Evolutionary conservation across 2,797 vertebrate genomes (phyloP).

Genomic region (Cyprinella venusta): DNA sequence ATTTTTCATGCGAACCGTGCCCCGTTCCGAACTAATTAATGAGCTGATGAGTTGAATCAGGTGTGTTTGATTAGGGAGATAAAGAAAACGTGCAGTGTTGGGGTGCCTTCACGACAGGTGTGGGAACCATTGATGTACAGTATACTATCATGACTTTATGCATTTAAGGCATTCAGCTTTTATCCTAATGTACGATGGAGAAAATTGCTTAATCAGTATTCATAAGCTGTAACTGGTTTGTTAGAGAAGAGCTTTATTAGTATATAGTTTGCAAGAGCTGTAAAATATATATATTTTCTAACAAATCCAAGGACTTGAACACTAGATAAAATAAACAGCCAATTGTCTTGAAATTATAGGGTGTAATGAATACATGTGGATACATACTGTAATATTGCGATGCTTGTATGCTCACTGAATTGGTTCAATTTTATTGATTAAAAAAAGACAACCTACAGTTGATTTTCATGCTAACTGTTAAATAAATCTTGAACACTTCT

Average conservation of each 20-base stretch:
- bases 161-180: background rate
- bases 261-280: background rate
- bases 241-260: background rate
- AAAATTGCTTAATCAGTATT: background rate
- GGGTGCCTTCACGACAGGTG: too few species aligned
- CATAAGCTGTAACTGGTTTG: background rate
- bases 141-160: background rate
- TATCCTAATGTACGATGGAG: background rate
- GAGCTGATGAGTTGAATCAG: too few species aligned
- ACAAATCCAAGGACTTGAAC: background rate
- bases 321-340: background rate
- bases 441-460: background rate
- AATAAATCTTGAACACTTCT: background rate
- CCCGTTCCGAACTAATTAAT: too few species aligned
- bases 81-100: too few species aligned
- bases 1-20: too few species aligned
- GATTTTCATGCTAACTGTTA: background rate
- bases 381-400: background rate
- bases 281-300: background rate
- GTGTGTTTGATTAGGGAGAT: too few species aligned
- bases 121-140: background rate
- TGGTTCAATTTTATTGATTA: background rate
- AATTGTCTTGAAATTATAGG: background rate
- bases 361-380: background rate
- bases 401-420: conserved; percentile 2